Base-by-base conservation (phyloP, 1,140 invertebrate species). In the Atta cephalotes region DNA sequence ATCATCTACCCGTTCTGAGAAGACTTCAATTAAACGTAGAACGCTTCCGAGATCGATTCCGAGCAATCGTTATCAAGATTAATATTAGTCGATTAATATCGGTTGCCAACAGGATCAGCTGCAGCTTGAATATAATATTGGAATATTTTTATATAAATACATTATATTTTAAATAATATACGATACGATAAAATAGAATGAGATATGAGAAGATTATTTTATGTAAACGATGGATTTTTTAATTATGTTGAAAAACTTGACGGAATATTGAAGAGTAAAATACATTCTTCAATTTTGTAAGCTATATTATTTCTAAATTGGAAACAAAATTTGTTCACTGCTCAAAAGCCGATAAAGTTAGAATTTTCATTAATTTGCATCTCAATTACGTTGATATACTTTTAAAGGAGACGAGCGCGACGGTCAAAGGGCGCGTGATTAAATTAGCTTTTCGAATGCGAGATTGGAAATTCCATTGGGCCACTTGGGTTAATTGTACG, bases 401-500 rank as follows among this genome's bases (percentile, higher is more conserved):
- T 81, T 63, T 49, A n/a, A n/a, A 31, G 66, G 25, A 60, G 56
- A 76, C 12, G 25, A 74, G n/a, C 28, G 9, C 80, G 56, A 76
- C 70, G 70, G 25, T 84, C 70, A 84, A 84, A 84, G 80, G 56
- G 39, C 80, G 39, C n/a, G 72, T 74, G 68, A 82, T 84, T 84
- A 84, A 84, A 84, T 84, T 84, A 84, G 68, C 70, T 76, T 76
- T 58, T 5, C 56, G 80, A 84, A 84, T 74, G 56, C 80, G 70
- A 39, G 71, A 74, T 84, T 76, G 70, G 80, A 84, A 84, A 84
- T 84, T 84, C 70, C 80, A 84, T 39, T 58, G n/a, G 45, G 56
- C 58, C 70, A 84, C 80, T 84, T 76, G 80, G 45, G 45, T 84
- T 84, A 84, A 84, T 82, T 84, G 80, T 84, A 84, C 35, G 56